These are phyloP conservation scores for Stratiolaelaps scimitus DNA, from an alignment of 1,140 invertebrate species.

Conservation along the genomic window DNA sequence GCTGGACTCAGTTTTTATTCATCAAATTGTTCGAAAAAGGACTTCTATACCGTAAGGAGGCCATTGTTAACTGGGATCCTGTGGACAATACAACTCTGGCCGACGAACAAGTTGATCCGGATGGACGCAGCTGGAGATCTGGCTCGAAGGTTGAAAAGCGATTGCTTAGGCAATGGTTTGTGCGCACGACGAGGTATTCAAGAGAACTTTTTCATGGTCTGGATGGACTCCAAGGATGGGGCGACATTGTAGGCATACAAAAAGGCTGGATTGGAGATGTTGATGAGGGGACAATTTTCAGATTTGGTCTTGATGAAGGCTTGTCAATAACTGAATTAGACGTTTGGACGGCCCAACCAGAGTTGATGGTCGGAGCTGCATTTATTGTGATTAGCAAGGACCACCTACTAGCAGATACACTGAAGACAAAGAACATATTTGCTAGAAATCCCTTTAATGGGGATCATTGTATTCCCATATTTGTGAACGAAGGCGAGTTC, in stretches of 20 bases:
- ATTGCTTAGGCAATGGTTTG: conserved; percentile 83
- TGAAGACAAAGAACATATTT: conserved; percentile 39
- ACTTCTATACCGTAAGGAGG: conserved; percentile 72
- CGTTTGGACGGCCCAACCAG: conserved; percentile 64
- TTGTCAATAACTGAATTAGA: conserved; percentile 43
- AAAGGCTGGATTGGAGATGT: conserved; percentile 90
- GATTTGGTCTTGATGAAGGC: conserved; percentile 40
- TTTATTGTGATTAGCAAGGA: conserved; percentile 44
- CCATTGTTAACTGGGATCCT: conserved; percentile 96
- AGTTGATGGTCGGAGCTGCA: conserved; percentile 53
- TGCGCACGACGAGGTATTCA: conserved; percentile 76
- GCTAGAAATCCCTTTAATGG: conserved; percentile 62
- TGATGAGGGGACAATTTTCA: conserved; percentile 63
- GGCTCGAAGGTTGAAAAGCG: conserved; percentile 86
- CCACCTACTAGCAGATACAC: conserved; percentile 34
- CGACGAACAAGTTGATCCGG: conserved; percentile 89
- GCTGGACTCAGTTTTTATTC: conserved; percentile 92
- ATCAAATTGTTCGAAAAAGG: conserved; percentile 70
- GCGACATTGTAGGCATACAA: conserved; percentile 77
- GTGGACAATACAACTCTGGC: conserved; percentile 93
- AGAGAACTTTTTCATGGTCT: conserved; percentile 47
- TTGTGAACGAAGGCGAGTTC: conserved; percentile 51
- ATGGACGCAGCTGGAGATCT: conserved; percentile 87
- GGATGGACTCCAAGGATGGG: conserved; percentile 43
- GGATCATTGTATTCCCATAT: conserved; percentile 51